Evolutionary conservation across 2,888 invertebrate species (phyloP), one percentile per base, ranked within the genome.

Genomic region (Hydrotaea diabolus): DNA sequence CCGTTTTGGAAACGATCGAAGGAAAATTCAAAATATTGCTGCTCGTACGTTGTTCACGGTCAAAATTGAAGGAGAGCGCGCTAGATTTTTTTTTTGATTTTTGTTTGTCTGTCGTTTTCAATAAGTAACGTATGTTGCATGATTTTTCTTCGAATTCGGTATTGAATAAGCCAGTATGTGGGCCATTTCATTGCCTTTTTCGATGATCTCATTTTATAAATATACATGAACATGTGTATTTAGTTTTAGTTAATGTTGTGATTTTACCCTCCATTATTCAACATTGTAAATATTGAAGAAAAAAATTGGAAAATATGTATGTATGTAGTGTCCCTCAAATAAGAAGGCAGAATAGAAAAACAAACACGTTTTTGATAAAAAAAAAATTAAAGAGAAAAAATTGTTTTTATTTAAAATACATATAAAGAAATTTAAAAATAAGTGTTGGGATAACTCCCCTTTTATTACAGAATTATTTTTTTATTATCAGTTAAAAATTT

Each of bases 171-270:
- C 8, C 1, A 39, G n/a, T 59, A 74, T 74, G 43, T 75, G 46
- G 66, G 39, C 79, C 66, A 66, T 55, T 74, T 71, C 59, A 75
- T 31, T 80, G 83, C 80, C 69, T 77, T 81, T 21, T 17, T 13
- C 59, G 84, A 84, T 84, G 84, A 84, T 84, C 81, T 84, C 84
- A 84, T 84, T 84, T 78, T 62, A 13, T 26, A 64, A 74, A 77
- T 39, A 75, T 72, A 72, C 19, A 72, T n/a, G 49, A 23, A 59
- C 36, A 49, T 64, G 64, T 21, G 15, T 26, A 31, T 31, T 53
- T 39, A 59, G 23, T 15, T 59, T 23, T 59, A 15, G 21, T 15
- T n/a, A 19, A 66, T 66, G 57, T 66, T 66, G 17, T 66, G 17
- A 39, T 17, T 43, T 66, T 66, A 19, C 19, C 8, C 23, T 4